Evolutionary conservation across 2,113 vertebrate species (phyloP), one percentile per base, ranked within the genome.

Genomic region (Forbesichthys agassizii): DNA sequence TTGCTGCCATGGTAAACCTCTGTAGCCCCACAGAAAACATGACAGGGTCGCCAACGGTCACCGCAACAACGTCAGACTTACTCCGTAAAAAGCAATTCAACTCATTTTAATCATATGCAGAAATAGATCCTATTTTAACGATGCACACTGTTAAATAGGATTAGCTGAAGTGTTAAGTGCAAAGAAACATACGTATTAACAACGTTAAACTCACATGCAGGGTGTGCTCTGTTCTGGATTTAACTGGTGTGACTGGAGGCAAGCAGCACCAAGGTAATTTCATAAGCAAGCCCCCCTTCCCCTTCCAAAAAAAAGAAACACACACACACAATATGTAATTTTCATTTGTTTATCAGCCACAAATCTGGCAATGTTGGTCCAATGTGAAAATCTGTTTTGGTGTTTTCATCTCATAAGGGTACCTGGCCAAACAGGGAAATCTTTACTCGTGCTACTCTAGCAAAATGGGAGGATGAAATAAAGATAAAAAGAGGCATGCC

Each of bases 71-170:
- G 67, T 64, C 75, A 48, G 62, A 60, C 58, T 56, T n/a, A 54
- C 27, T 11, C 51, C 20, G 1, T 53, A 64, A 16, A 69, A 63
- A n/a, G 10, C 57, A 8, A 57, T 36, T 57, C n/a, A 18, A 71
- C 27, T 53, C 5, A 59, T 46, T 74, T 73, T 80, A 71, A 81
- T 81, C 73, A 56, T 56, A 80, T 71, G 51, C 63, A 64, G 20
- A 66, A 68, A 71, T 4, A 48, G 66, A 77, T 73, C 62, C 46
- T 9, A 11, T 64, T 74, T 53, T n/a, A 79, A 73, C 33, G n/a
- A 76, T 58, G 54, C 8, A 16, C 71, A 16, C 71, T 57, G 63
- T 52, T 65, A 77, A 79, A 82, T 59, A 55, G 70, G 79, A 85
- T 78, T 77, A 78, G 20, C 11, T 33, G 68, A 77, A 59, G 70